Base-by-base conservation (phyloP, 2,888 invertebrate genomes). In the Andrena hattorfiana region DNA sequence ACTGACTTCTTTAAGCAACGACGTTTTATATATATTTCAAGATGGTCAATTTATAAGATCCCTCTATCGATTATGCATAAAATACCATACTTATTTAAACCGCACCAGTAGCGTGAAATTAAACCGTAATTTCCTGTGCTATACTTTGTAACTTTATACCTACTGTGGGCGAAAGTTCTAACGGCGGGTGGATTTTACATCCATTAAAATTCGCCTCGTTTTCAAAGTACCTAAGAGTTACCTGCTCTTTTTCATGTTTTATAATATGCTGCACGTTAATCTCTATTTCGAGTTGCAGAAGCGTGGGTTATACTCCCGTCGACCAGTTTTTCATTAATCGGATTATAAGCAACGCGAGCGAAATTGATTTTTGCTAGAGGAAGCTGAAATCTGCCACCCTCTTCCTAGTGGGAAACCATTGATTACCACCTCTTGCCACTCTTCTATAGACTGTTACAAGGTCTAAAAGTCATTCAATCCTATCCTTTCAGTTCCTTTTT, bases 291-390 rank as follows among this genome's bases (percentile, higher is more conserved):
- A 26, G 54, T 63, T 68, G 26, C 54, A 48, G 64, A 10, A 51
- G 16, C 16, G 20, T 8, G n/a, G 68, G 59, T 67, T 54, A 67
- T 54, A 51, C 35, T 16, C 42, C 67, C 26, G n/a, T 28, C 49
- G 66, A 28, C 71, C 28, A 48, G 73, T 66, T 79, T 85, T 81
- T 85, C 85, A 86, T 85, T 86, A 86, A 86, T 86, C 83, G 79
- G 81, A 86, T 86, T 86, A 84, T 71, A 77, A 81, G 85, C 74
- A 72, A 79, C 81, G 85, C 84, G 76, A 77, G 84, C 81, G 79
- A 85, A 86, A 86, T 86, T 85, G 86, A 86, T 86, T 85, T 85
- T 85, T 85, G 56, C 80, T 75, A 79, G 84, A 84, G 81, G 81
- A 79, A 85, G 81, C 68, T 84, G 74, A 85, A 79, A 77, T 84